Conservation (phyloP, 2,113 vertebrate species). For the Etheostoma spectabile region DNA sequence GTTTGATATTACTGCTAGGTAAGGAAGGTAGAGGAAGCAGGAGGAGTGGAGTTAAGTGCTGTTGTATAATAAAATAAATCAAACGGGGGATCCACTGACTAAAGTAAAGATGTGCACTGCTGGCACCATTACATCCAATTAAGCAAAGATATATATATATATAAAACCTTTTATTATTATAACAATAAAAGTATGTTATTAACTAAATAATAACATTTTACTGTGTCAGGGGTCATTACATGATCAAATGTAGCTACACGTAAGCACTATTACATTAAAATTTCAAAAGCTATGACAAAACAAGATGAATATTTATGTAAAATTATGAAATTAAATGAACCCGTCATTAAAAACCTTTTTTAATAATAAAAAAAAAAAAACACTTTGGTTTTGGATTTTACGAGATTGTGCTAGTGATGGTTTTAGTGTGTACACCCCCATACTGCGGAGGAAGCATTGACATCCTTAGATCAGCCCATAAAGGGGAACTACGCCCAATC, state of each 20-base stretch:
- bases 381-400: no score
- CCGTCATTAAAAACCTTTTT: background rate
- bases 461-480: no score
- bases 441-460: no score
- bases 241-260: background rate
- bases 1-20: background rate
- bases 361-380: no score
- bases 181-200: conserved; percentile 1
- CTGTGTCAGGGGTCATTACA: background rate
- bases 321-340: background rate
- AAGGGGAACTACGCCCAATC: no score
- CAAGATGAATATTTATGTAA: background rate
- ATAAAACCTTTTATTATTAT: conserved; percentile 2
- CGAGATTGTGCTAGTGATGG: background rate
- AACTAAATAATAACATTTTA: background rate
- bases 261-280: no score
- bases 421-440: background rate
- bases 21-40: background rate
- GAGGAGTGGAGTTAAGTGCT: background rate
- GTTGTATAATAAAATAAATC: background rate
- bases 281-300: no score
- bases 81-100: conserved; percentile 7
- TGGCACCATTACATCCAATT: background rate
- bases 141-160: background rate
- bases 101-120: conserved; percentile 3